A percentile compares a stretch with the other conserved stretches of the same genome.
These are phyloP conservation scores for Porphyrio hochstetteri DNA, from an alignment of 2,113 vertebrate species.

Conservation along the genomic window DNA sequence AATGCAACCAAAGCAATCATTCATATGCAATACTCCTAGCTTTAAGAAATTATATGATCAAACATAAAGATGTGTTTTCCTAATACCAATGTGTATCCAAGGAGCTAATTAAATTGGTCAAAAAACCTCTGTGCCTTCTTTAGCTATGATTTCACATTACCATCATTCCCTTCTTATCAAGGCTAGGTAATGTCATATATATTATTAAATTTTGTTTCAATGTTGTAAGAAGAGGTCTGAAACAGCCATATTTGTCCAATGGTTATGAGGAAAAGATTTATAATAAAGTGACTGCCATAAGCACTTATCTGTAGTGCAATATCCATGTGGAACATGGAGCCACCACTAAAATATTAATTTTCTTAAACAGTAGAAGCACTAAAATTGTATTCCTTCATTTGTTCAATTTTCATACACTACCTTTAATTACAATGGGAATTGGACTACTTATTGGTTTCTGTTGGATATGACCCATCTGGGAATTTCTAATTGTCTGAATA, in stretches of 20 bases:
- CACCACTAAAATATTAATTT: not conserved
- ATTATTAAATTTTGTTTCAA: not conserved
- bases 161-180: not conserved
- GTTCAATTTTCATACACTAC: not conserved
- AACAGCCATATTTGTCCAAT: not conserved
- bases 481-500: not conserved
- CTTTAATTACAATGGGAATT: not conserved
- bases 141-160: not conserved
- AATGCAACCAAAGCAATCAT: not conserved
- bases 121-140: fast-evolving
- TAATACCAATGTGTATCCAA: not conserved
- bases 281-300: not conserved
- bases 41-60: not conserved
- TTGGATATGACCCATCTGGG: not conserved
- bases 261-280: not conserved
- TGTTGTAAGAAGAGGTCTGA: not conserved
- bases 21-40: not conserved
- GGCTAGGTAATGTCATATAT: not conserved
- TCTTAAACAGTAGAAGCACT: not conserved
- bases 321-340: not conserved
- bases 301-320: not conserved
- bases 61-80: not conserved
- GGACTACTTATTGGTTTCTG: not conserved
- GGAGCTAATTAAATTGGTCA: not conserved
- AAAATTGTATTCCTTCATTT: not conserved